A percentile compares a stretch with the other conserved stretches of the same genome.
These are phyloP conservation scores for Echinarachnius parma DNA, from an alignment of 53 echinoderm and acorn worm species.

Conservation along the genomic window DNA sequence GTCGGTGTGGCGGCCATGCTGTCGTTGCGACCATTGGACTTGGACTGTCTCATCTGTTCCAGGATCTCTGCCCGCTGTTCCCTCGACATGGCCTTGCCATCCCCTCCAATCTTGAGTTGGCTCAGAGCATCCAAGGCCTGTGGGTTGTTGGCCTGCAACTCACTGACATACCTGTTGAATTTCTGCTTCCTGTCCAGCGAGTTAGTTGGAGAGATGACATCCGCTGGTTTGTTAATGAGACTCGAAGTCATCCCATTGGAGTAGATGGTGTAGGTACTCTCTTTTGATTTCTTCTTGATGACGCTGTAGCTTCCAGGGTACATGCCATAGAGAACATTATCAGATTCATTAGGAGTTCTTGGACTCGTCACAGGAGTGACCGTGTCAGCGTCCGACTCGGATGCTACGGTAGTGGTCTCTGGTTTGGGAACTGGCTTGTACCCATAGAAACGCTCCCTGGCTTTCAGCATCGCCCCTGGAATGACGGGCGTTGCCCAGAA, in stretches of 20 bases:
- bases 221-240: conserved; percentile 35
- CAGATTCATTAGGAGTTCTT: conserved; percentile 16
- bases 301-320: conserved; percentile 87
- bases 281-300: conserved; percentile 66
- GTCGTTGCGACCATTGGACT: conserved; percentile 43
- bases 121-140: conserved; percentile 57
- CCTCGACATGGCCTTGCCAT: conserved; percentile 71
- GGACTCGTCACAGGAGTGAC: conserved; percentile 38
- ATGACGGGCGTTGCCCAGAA: conserved; percentile 41
- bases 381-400: conserved; percentile 31
- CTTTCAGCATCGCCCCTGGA: conserved; percentile 41
- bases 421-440: conserved; percentile 19
- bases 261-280: conserved; percentile 37
- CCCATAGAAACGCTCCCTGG: conserved; percentile 43
- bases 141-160: conserved; percentile 57
- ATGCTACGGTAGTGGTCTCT: neutral
- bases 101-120: conserved; percentile 36
- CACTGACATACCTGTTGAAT: conserved; percentile 64
- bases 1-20: conserved; percentile 46
- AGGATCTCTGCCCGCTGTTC: conserved; percentile 89
- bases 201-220: conserved; percentile 47
- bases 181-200: conserved; percentile 62
- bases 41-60: conserved; percentile 78
- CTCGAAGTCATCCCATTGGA: conserved; percentile 43
- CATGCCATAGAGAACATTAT: conserved; percentile 67